These are phyloP conservation scores for Escarpia spicata DNA, from an alignment of 2,888 invertebrate species.

Conservation along the genomic window DNA sequence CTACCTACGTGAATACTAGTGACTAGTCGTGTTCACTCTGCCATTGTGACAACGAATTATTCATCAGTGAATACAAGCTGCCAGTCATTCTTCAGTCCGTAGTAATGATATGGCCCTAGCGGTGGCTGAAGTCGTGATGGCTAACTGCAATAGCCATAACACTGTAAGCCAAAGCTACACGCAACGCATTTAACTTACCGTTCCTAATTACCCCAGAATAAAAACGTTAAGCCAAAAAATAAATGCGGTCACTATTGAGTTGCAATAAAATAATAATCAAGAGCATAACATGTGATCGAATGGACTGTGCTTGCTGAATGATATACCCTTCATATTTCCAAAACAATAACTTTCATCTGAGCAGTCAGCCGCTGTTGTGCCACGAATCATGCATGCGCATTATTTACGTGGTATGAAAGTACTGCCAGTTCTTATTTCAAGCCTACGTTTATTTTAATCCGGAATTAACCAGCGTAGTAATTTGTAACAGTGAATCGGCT, in stretches of 20 bases:
- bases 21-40: too few species aligned
- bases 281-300: neutral
- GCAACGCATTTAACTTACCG: neutral
- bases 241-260: neutral
- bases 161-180: neutral
- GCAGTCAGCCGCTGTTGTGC: neutral
- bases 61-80: too few species aligned
- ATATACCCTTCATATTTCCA: neutral
- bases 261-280: neutral
- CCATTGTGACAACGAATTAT: too few species aligned
- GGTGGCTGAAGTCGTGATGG: neutral
- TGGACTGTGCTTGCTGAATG: neutral
- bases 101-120: neutral
- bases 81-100: too few species aligned
- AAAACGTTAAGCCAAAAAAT: neutral
- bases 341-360: neutral
- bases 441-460: too few species aligned
- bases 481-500: too few species aligned
- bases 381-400: neutral
- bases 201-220: neutral
- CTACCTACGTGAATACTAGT: too few species aligned
- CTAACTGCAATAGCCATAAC: neutral
- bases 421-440: too few species aligned
- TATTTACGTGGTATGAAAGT: neutral
- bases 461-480: too few species aligned